Percentiles rank a stretch among this genome's conserved stretches.
phyloP scores from a whole-genome alignment of 2,113 vertebrate species.

The Ceyx cyanopectus region DNA sequence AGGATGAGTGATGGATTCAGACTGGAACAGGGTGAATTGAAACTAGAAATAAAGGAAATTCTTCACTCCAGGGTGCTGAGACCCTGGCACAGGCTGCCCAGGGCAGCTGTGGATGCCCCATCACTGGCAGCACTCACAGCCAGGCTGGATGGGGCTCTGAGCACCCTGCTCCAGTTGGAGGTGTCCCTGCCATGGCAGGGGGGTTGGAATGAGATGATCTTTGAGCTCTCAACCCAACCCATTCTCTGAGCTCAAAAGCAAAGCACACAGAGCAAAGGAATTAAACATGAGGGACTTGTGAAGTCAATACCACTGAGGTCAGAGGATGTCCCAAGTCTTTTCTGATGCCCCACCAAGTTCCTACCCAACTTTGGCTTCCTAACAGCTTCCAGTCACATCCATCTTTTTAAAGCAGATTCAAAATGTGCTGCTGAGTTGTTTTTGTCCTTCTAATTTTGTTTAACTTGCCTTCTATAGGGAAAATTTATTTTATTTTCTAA shows the following conservation, averaged over 20 bases:
- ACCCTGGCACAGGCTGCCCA: neutral
- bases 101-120: neutral
- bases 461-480: neutral
- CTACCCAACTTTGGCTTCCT: neutral
- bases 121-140: neutral
- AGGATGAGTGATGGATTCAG: neutral
- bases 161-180: neutral
- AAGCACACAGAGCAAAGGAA: neutral
- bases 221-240: neutral
- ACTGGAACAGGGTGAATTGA: neutral
- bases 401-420: neutral
- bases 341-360: neutral
- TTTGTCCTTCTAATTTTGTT: neutral
- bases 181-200: neutral
- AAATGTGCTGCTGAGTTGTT: neutral
- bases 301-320: rapidly evolving
- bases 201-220: neutral
- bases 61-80: neutral
- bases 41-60: neutral
- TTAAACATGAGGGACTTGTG: neutral
- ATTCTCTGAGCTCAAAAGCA: neutral
- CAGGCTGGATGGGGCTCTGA: neutral
- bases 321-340: neutral
- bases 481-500: neutral
- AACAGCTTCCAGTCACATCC: neutral